A percentile compares a stretch with the other conserved stretches of the same genome.
Conservation (phyloP, 2,113 vertebrate genomes). For the Axis porcinus region DNA sequence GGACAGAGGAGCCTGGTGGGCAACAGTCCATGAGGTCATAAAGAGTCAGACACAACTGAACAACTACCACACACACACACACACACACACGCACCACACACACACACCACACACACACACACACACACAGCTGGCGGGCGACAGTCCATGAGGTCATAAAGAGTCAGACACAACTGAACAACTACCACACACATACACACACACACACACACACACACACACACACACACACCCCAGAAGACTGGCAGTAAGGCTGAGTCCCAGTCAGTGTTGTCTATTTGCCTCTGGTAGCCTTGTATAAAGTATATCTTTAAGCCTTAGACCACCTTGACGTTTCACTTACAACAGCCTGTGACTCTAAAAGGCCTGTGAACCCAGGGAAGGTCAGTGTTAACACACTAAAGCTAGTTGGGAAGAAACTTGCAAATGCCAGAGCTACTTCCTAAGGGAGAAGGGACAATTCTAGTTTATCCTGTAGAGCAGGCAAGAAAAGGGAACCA, state of each 20-base stretch:
- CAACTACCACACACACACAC: background rate
- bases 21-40: background rate
- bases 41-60: background rate
- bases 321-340: background rate
- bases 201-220: background rate
- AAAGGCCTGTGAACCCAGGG: background rate
- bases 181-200: background rate
- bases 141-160: background rate
- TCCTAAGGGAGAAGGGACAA: background rate
- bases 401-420: background rate
- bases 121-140: too few relatives aligned
- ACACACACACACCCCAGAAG: background rate
- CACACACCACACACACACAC: background rate
- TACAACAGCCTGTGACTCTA: background rate
- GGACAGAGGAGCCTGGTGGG: background rate
- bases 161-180: background rate
- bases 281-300: background rate
- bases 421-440: background rate
- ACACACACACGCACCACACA: background rate
- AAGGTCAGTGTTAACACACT: background rate
- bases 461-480: background rate
- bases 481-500: background rate
- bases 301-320: background rate
- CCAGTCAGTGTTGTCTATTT: background rate
- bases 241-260: background rate